Conservation (phyloP, 2,113 vertebrate species). For the Leiothrix lutea region DNA sequence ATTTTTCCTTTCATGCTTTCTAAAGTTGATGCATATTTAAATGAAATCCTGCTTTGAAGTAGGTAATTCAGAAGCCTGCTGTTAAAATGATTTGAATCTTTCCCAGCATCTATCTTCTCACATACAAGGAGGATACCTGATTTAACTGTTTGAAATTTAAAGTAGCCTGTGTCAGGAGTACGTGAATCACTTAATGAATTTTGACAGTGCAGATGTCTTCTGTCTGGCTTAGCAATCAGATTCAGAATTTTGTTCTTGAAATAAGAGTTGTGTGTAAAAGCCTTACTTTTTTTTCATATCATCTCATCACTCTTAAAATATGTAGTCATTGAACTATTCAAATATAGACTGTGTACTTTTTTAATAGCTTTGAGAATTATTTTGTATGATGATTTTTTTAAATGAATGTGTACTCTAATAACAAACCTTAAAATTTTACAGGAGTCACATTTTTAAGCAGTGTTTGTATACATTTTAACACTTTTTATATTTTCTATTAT, state of each 20-base stretch:
- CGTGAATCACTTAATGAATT: not conserved
- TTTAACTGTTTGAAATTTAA: slow-evolving; percentile 35
- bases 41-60: slow-evolving; percentile 19
- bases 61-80: not conserved
- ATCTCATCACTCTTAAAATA: slow-evolving; percentile 31
- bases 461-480: slow-evolving; percentile 85
- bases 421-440: slow-evolving; percentile 75
- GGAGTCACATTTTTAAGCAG: slow-evolving; percentile 79
- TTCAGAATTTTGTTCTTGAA: slow-evolving; percentile 42
- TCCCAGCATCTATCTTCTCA: not conserved
- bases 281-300: slow-evolving; percentile 35
- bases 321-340: slow-evolving; percentile 60
- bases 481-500: slow-evolving; percentile 85
- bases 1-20: not conserved
- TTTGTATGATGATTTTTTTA: slow-evolving; percentile 83
- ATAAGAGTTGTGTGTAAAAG: slow-evolving; percentile 53
- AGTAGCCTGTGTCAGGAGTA: not conserved
- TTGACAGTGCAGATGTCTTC: slow-evolving; percentile 15
- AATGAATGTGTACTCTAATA: slow-evolving; percentile 73
- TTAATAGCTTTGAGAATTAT: slow-evolving; percentile 78
- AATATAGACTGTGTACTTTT: slow-evolving; percentile 78
- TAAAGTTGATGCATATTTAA: not conserved
- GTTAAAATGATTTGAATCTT: not conserved
- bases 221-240: slow-evolving; percentile 23
- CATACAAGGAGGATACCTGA: not conserved